Evolutionary conservation across 2,888 invertebrate genomes (phyloP), one percentile per base, ranked within the genome.

Genomic region (Eupithecia subfuscata): DNA sequence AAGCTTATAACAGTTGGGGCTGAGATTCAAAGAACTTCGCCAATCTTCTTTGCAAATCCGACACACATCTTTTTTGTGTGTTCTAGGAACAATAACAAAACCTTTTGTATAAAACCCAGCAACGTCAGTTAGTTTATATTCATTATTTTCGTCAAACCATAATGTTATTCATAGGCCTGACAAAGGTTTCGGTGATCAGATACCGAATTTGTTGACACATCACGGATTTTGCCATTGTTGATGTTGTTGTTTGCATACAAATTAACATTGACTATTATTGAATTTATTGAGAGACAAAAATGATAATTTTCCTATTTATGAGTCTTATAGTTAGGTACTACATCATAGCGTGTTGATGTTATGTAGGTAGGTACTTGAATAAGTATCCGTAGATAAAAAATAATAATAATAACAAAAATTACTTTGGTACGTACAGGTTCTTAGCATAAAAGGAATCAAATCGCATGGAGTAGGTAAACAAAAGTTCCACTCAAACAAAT

Each of bases 121-220:
- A 56, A 73, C 69, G 70, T 70, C 40, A 34, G 73, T 25, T 22
- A 43, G 12, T 70, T 63, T 37, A 69, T 73, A 70, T 75, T 75
- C 69, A 75, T 78, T 74, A 71, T 75, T 78, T 75, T 74, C 71
- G 70, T 68, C 63, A 73, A 60, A 69, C 45, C 63, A 56, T 77
- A 77, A 77, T 81, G 71, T 71, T 81, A 79, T 79, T 78, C 78
- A 75, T 76, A 67, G 60, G 69, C 69, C 75, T 71, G 70, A 80
- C 78, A 79, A 79, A 80, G 78, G 79, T 75, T 78, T 71, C 73
- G 30, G 52, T 68, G 60, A 80, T 79, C 78, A 71, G 78, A 81
- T 79, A 80, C 72, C 76, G 73, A 71, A 75, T 78, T 77, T 75
- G 45, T 76, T 75, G 75, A 75, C 80, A 76, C 75, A 74, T 80